These are phyloP conservation scores for Tenthredo scrophulariae DNA, from an alignment of 2,888 invertebrate genomes.

Conservation along the genomic window DNA sequence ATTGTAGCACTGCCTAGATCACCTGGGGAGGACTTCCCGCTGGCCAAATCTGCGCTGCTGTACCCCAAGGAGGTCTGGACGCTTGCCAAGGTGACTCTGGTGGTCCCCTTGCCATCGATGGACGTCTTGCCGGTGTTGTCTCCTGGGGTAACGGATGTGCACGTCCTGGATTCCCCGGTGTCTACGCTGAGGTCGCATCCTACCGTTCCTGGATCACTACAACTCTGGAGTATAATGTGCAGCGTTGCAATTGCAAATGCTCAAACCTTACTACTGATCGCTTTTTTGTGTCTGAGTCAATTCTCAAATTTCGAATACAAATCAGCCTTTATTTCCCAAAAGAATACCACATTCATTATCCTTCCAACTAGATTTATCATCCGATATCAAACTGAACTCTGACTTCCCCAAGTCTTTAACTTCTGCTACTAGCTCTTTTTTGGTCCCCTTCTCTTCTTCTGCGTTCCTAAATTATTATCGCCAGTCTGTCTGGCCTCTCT, in stretches of 20 bases:
- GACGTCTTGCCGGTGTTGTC: slow-evolving; percentile 79
- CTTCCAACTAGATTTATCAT: slow-evolving; percentile 70
- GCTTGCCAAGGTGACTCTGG: slow-evolving; percentile 80
- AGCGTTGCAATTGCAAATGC: neutral
- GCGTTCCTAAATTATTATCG: slow-evolving; percentile 56
- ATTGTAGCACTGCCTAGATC: slow-evolving; percentile 79
- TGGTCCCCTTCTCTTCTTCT: slow-evolving; percentile 70
- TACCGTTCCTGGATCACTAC: slow-evolving; percentile 76
- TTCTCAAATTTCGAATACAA: neutral
- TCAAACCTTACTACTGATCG: neutral
- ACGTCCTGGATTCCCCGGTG: slow-evolving; percentile 79
- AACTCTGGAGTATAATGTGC: slow-evolving; percentile 23
- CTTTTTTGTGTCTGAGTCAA: neutral
- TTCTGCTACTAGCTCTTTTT: neutral
- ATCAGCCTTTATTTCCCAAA: slow-evolving; percentile 74
- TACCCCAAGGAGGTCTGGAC: slow-evolving; percentile 80
- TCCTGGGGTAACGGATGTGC: slow-evolving; percentile 81
- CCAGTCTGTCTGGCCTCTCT: slow-evolving; percentile 63
- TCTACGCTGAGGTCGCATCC: slow-evolving; percentile 79
- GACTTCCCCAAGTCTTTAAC: neutral
- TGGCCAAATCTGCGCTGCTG: slow-evolving; percentile 81
- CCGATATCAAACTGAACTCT: neutral
- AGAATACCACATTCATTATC: slow-evolving; percentile 78
- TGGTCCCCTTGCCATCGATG: slow-evolving; percentile 78
- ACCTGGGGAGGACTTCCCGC: slow-evolving; percentile 62